phyloP scores from a whole-genome alignment of 2,888 invertebrate genomes.

The Chrysolina haemoptera region DNA sequence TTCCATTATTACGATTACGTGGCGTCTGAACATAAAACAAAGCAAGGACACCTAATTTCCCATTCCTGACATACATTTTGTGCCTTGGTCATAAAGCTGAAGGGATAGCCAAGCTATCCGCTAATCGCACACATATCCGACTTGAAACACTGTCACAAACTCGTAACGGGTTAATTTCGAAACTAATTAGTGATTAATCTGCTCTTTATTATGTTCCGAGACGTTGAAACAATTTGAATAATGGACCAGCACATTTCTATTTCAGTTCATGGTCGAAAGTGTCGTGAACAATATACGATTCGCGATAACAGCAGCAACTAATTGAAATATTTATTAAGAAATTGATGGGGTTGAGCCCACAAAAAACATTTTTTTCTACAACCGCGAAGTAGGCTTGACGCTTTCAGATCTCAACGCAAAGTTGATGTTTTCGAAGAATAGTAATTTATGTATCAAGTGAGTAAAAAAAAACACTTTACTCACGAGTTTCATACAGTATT shows the following conservation, averaged over 20 bases:
- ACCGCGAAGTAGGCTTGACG: no score
- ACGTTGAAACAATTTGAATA: background rate
- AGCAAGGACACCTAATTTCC: conserved; percentile 44
- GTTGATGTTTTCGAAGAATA: no score
- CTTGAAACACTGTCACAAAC: conserved; percentile 29
- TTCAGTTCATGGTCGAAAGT: background rate
- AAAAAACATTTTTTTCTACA: no score
- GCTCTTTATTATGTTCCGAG: conserved; percentile 12
- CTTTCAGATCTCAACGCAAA: no score
- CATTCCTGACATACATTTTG: conserved; percentile 45
- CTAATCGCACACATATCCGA: conserved; percentile 50
- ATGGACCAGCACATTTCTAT: background rate
- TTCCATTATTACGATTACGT: conserved; percentile 12
- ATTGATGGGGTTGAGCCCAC: background rate
- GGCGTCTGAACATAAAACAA: conserved; percentile 18
- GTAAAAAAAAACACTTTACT: no score
- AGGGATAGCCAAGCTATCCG: conserved; percentile 27
- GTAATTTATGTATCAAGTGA: no score
- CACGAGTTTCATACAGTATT: no score
- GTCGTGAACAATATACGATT: background rate
- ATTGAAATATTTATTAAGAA: background rate
- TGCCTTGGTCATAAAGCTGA: conserved; percentile 26
- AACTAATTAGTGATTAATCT: conserved; percentile 28
- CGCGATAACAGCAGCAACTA: background rate
- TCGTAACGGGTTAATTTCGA: conserved; percentile 33